Conservation (phyloP, 1,140 invertebrate genomes). For the Drosophila willistoni region DNA sequence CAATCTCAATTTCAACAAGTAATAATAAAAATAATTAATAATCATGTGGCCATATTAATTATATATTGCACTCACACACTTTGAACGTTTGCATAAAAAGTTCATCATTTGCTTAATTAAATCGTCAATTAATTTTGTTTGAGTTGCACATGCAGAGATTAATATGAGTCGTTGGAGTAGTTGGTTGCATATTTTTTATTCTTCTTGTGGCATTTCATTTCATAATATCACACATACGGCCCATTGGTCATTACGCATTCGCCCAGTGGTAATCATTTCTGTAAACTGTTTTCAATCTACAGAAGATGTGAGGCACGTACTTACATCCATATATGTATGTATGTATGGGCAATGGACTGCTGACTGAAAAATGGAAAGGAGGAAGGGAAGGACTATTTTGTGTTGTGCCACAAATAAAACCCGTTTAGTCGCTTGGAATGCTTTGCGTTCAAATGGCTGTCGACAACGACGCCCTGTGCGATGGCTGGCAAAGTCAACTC, state of each 20-base stretch:
- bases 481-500: constrained; percentile 42
- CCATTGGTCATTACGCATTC: constrained; percentile 72
- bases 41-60: not conserved
- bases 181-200: constrained; percentile 25
- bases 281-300: constrained; percentile 76
- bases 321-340: constrained; percentile 31
- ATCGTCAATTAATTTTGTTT: constrained; percentile 1
- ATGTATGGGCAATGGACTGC: constrained; percentile 13
- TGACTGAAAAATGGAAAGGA: not conserved
- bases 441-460: constrained; percentile 20
- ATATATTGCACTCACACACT: not conserved
- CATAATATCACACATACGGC: constrained; percentile 64
- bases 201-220: constrained; percentile 33
- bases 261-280: constrained; percentile 73
- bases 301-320: constrained; percentile 19
- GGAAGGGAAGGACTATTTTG: constrained; percentile 7
- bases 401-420: constrained; percentile 32
- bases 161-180: not conserved
- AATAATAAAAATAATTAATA: not conserved
- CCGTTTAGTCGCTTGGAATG: constrained; percentile 1
- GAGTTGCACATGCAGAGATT: constrained; percentile 1
- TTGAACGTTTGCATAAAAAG: not conserved
- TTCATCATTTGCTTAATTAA: not conserved
- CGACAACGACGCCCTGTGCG: constrained; percentile 1
- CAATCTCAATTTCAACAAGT: not conserved